Percentiles rank a stretch among this genome's conserved stretches.
These are phyloP conservation scores for Sclerodermus sp. DNA, from an alignment of 2,888 invertebrate genomes.

Conservation along the genomic window DNA sequence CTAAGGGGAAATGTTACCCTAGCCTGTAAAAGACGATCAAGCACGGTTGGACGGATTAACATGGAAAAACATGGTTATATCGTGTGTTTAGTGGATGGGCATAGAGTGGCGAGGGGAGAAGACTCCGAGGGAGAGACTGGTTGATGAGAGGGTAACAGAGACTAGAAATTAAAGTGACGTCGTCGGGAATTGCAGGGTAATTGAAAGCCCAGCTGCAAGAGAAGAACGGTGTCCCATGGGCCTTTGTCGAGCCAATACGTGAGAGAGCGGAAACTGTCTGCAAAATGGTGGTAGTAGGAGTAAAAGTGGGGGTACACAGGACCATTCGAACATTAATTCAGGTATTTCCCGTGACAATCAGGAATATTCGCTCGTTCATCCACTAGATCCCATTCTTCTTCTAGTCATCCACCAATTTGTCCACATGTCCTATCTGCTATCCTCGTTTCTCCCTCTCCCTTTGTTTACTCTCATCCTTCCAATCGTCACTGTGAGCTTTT, in stretches of 20 bases:
- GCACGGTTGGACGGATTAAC: too few species aligned
- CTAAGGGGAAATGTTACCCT: too few species aligned
- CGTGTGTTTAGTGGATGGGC: too few species aligned
- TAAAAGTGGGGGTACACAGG: constrained; percentile 6
- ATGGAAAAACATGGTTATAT: too few species aligned
- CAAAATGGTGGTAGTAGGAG: constrained; percentile 23
- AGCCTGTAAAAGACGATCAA: too few species aligned
- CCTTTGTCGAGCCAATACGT: constrained; percentile 34
- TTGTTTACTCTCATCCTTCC: not conserved
- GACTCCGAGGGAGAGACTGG: too few species aligned
- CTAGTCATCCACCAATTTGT: not conserved
- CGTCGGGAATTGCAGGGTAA: constrained; percentile 44
- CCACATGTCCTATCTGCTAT: constrained; percentile 1
- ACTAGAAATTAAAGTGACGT: constrained; percentile 16
- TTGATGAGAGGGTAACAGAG: not conserved
- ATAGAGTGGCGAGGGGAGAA: too few species aligned
- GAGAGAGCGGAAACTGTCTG: constrained; percentile 26
- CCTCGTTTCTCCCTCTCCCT: not conserved
- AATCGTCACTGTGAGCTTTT: not conserved
- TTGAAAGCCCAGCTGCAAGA: constrained; percentile 42
- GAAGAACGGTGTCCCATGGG: constrained; percentile 34
- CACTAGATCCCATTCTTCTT: not conserved
- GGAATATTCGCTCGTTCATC: constrained; percentile 24
- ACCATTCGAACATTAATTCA: constrained; percentile 31
- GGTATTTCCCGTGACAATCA: constrained; percentile 23